Evolutionary conservation across 2,888 invertebrate genomes (phyloP).

Genomic region (Cerastoderma edule): DNA sequence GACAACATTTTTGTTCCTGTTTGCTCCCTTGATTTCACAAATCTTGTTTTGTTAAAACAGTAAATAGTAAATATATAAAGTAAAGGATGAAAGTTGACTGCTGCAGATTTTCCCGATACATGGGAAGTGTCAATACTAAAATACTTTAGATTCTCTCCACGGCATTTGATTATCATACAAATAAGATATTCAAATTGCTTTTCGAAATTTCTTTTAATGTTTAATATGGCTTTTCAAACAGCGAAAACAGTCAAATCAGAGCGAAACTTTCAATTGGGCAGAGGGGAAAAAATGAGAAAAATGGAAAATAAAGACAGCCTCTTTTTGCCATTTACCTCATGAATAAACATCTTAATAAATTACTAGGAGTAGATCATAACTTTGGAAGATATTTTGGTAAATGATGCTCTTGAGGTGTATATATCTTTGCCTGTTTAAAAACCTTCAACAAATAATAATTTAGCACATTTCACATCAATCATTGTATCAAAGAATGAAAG

Average conservation of each 20-base stretch:
- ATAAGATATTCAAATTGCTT: slow-evolving; percentile 52
- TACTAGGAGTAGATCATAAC: no score
- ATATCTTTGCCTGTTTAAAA: no score
- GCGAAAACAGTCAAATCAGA: slow-evolving; percentile 15
- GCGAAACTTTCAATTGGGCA: slow-evolving; percentile 3
- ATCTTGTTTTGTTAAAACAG: no score
- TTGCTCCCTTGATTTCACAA: no score
- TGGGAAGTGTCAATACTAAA: slow-evolving; percentile 24
- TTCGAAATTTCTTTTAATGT: slow-evolving; percentile 28
- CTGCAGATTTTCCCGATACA: no score
- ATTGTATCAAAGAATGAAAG: no score
- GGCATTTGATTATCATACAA: slow-evolving; percentile 48
- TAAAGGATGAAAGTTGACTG: background rate
- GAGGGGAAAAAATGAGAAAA: background rate
- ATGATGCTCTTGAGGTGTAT: no score
- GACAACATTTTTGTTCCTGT: no score
- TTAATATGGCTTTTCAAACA: slow-evolving; percentile 21
- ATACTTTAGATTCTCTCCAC: slow-evolving; percentile 51
- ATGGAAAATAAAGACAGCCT: background rate
- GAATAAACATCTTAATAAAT: no score
- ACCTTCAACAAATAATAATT: no score
- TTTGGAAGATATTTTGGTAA: no score
- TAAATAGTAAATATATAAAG: background rate
- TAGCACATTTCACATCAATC: no score
- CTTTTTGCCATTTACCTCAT: background rate